A percentile compares a stretch with the other conserved stretches of the same genome.
Conservation (phyloP, 53 echinoderm and acorn worm species). For the Astropecten irregularis region DNA sequence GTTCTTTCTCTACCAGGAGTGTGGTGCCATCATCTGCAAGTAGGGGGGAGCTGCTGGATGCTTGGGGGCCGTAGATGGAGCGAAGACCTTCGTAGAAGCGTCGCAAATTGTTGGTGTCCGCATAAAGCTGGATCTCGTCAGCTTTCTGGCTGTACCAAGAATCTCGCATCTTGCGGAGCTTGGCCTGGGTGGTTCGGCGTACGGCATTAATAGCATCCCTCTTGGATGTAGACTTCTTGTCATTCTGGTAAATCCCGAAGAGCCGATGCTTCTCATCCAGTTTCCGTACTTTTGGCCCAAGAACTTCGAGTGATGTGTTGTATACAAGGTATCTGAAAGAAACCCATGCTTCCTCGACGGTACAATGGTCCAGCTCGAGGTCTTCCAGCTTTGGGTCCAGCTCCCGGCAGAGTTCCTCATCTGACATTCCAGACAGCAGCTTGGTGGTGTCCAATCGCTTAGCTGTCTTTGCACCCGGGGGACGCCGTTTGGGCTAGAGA, state of each 20-base stretch:
- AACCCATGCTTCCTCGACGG: neutral
- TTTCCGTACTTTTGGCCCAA: neutral
- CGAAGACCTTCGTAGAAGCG: neutral
- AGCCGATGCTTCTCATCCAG: neutral
- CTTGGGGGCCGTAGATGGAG: conserved; percentile 10
- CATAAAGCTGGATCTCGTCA: neutral
- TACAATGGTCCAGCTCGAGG: neutral
- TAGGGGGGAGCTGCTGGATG: neutral
- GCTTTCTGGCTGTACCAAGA: too few species aligned
- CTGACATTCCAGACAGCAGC: neutral
- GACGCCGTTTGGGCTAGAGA: neutral
- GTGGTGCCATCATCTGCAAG: too few species aligned
- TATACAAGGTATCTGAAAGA: neutral
- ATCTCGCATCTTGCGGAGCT: too few species aligned
- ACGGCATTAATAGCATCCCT: neutral
- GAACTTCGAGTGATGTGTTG: neutral
- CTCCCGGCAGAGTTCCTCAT: neutral
- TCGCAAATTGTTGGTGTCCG: neutral
- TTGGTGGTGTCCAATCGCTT: neutral
- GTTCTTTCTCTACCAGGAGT: too few species aligned
- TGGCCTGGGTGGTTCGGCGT: too few species aligned
- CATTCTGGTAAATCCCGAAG: neutral
- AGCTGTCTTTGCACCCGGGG: neutral
- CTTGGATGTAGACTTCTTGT: neutral
- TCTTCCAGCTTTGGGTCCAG: neutral